Evolutionary conservation across 2,888 invertebrate species (phyloP).

Genomic region (Heliconius erato): DNA sequence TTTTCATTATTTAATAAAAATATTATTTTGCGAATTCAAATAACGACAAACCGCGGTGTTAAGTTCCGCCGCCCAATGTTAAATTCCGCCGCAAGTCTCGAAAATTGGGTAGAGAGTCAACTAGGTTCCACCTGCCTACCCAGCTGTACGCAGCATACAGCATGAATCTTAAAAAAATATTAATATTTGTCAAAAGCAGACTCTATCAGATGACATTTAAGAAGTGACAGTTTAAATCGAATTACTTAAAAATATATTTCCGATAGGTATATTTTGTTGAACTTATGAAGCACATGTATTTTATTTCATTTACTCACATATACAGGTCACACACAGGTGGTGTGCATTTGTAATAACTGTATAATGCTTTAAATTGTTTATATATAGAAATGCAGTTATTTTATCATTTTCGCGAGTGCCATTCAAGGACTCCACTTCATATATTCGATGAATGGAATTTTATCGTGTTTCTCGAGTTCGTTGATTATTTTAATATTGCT

Average conservation of each 20-base stretch:
- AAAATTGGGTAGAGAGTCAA: no score
- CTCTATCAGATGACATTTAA: background rate
- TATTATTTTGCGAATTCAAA: no score
- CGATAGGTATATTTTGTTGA: background rate
- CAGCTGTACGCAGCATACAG: no score
- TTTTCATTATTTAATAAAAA: no score
- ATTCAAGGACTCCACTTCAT: constrained; percentile 22
- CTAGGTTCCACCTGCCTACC: no score
- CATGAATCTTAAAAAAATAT: no score
- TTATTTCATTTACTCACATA: background rate
- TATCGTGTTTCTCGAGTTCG: no score
- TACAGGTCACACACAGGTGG: background rate
- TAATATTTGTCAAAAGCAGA: background rate
- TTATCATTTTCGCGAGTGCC: constrained; percentile 30
- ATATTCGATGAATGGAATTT: constrained; percentile 18
- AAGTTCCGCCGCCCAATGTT: no score
- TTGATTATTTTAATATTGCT: no score
- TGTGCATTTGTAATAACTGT: background rate
- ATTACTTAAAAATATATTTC: background rate
- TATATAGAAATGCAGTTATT: constrained; percentile 22
- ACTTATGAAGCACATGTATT: background rate
- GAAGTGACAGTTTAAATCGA: background rate
- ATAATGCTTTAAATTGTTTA: background rate
- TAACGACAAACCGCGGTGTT: no score
- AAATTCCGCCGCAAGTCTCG: no score